A percentile compares a stretch with the other conserved stretches of the same genome.
These are phyloP conservation scores for Endotricha flammealis DNA, from an alignment of 2,888 invertebrate genomes.

Conservation along the genomic window DNA sequence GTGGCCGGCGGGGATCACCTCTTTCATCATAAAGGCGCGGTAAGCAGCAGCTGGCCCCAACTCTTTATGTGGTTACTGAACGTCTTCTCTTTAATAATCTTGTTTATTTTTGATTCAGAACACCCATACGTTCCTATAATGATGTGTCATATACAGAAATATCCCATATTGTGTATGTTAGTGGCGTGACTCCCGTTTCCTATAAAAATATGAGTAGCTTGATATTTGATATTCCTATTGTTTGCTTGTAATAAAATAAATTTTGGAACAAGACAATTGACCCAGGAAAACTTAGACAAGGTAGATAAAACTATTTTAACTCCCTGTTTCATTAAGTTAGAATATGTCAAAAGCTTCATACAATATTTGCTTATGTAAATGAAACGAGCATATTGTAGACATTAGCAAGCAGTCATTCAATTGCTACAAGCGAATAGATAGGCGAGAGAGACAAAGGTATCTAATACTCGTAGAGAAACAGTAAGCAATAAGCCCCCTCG, in stretches of 20 bases:
- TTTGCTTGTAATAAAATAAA: no score
- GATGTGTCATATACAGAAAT: constrained; percentile 42
- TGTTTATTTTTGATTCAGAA: constrained; percentile 70
- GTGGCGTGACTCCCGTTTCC: constrained; percentile 8
- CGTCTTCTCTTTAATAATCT: constrained; percentile 70
- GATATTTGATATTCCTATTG: not conserved
- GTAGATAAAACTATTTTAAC: not conserved
- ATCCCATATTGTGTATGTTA: constrained; percentile 19
- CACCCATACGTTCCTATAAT: constrained; percentile 58
- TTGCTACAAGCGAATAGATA: constrained; percentile 8
- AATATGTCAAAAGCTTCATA: not conserved
- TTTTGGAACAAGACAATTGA: no score
- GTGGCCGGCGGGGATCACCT: constrained; percentile 55
- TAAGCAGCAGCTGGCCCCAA: constrained; percentile 64
- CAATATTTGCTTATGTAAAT: not conserved
- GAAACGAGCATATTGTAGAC: not conserved
- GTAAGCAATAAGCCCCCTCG: constrained; percentile 69
- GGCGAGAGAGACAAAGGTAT: constrained; percentile 19
- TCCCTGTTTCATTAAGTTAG: not conserved
- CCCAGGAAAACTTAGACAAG: no score
- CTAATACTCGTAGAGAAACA: constrained; percentile 35
- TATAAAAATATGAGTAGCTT: not conserved
- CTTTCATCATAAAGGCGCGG: constrained; percentile 72
- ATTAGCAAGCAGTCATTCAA: constrained; percentile 3
- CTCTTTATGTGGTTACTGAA: constrained; percentile 71